Evolutionary conservation across 1,140 invertebrate species (phyloP).

Genomic region (Melipona quadrifasciata): DNA sequence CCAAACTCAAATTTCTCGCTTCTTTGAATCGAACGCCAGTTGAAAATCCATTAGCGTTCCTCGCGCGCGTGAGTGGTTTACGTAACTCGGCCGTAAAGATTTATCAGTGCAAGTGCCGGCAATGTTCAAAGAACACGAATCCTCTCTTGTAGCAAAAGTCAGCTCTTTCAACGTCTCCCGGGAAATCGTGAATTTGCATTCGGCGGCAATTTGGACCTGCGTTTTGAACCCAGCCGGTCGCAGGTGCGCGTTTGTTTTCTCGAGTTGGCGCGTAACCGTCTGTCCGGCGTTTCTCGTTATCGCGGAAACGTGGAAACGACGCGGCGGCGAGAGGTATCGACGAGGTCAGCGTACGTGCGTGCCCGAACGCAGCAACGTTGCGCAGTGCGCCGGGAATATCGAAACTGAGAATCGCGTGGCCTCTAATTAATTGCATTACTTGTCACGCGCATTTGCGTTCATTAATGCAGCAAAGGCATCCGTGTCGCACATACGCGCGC

Average conservation of each 20-base stretch:
- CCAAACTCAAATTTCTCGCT: no score
- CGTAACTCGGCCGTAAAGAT: background rate
- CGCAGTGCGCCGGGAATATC: background rate
- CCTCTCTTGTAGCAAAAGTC: background rate
- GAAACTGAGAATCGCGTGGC: conserved; percentile 14
- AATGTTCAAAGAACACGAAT: background rate
- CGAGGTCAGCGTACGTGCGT: background rate
- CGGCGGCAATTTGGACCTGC: background rate
- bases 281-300: conserved; percentile 2
- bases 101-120: background rate
- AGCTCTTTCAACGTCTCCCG: background rate
- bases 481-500: conserved; percentile 22
- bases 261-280: background rate
- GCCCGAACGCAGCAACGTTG: background rate
- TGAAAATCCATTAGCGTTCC: background rate
- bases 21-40: background rate
- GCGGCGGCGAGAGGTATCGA: background rate
- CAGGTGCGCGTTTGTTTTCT: conserved; percentile 29
- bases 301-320: background rate
- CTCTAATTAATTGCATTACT: conserved; percentile 51
- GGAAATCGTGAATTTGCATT: background rate
- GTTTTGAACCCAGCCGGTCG: background rate
- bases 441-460: conserved; percentile 50
- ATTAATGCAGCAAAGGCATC: conserved; percentile 45
- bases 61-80: background rate